Conservation (phyloP, 2,888 invertebrate genomes). For the Papilio gigon region DNA sequence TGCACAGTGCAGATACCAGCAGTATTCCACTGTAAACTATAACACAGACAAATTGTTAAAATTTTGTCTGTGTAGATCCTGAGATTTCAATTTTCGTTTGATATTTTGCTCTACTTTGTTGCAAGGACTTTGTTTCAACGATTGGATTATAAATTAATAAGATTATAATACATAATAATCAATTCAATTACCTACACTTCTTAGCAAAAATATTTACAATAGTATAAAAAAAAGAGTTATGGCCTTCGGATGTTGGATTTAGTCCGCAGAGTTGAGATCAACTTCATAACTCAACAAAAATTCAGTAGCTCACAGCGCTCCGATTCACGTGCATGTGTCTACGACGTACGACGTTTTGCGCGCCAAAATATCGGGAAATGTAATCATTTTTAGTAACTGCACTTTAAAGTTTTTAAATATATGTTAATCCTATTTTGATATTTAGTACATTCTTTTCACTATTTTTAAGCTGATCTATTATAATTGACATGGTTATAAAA, state of each 20-base stretch:
- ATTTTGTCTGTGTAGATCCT: too few relatives aligned
- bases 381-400: constrained; percentile 3
- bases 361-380: constrained; percentile 16
- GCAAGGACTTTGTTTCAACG: too few relatives aligned
- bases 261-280: constrained; percentile 18
- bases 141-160: too few relatives aligned
- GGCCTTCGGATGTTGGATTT: not conserved
- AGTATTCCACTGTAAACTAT: too few relatives aligned
- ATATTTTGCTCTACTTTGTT: too few relatives aligned
- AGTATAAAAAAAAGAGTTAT: too few relatives aligned
- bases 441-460: not conserved
- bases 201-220: too few relatives aligned
- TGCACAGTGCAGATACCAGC: too few relatives aligned
- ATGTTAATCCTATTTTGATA: not conserved
- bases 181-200: too few relatives aligned
- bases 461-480: constrained; percentile 10
- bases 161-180: too few relatives aligned
- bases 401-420: constrained; percentile 6
- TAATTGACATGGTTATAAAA: constrained; percentile 41
- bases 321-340: constrained; percentile 14
- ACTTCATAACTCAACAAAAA: constrained; percentile 21
- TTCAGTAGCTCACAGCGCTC: constrained; percentile 39
- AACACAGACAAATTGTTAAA: too few relatives aligned
- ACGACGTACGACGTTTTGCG: constrained; percentile 24
- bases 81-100: too few relatives aligned